phyloP scores from a whole-genome alignment of 2,888 invertebrate species.

The Tuta absoluta region DNA sequence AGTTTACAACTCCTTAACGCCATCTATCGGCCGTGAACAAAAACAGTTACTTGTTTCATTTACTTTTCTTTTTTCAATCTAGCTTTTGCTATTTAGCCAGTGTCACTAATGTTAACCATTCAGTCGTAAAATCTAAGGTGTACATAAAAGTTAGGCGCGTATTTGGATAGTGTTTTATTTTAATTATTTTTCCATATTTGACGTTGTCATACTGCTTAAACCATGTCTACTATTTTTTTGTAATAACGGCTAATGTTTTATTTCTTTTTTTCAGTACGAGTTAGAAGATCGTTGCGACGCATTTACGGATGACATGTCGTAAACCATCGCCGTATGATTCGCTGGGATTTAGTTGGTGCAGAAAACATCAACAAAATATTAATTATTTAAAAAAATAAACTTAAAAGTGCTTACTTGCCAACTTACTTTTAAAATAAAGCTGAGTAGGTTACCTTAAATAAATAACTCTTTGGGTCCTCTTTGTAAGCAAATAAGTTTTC shows the following conservation, averaged over 20 bases:
- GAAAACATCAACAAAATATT: not conserved
- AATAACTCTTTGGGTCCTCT: not conserved
- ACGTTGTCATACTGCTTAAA: too few species aligned
- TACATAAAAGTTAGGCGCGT: too few species aligned
- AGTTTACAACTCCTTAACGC: not conserved
- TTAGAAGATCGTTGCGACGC: conserved; percentile 91
- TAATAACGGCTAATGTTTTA: not conserved
- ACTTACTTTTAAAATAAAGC: too few species aligned
- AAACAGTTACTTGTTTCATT: not conserved
- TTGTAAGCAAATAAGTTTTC: conserved; percentile 2
- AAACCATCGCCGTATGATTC: conserved; percentile 4
- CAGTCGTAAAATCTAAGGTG: too few species aligned
- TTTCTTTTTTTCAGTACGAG: conserved; percentile 82
- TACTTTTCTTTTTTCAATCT: too few species aligned
- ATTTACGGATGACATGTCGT: conserved; percentile 76
- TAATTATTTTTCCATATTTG: too few species aligned
- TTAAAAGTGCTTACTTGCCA: not conserved
- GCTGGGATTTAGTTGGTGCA: not conserved
- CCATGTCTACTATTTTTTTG: too few species aligned
- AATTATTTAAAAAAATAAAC: not conserved
- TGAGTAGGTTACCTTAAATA: too few species aligned
- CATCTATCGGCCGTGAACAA: not conserved
- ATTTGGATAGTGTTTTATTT: too few species aligned
- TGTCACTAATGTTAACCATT: too few species aligned
- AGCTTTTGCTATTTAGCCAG: too few species aligned